Base-by-base conservation (phyloP, 2,888 invertebrate species). In the Andrena haemorrhoa region DNA sequence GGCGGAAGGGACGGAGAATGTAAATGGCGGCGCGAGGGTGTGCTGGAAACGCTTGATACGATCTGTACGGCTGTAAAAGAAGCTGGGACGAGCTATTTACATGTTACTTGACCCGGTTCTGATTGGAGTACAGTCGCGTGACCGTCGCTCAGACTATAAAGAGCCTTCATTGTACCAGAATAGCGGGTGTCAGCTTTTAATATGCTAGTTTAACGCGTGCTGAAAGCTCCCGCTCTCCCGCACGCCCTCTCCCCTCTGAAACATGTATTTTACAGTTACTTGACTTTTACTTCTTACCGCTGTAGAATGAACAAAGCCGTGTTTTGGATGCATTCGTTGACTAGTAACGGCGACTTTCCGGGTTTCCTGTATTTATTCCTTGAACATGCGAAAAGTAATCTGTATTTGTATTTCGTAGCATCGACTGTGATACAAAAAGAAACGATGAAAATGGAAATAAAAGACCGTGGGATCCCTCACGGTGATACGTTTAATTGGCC, bases 371-470 rank as follows among this genome's bases (percentile, higher is more conserved):
- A 79, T 79, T 75, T 82, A 83, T 84, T 76, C 53, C 79, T 20
- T 70, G 33, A 29, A 71, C 33, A 82, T 60, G 74, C 58, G 74
- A 64, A 56, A 63, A 79, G 66, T 71, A 74, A 81, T 76, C 71
- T 84, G 72, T 80, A 72, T 83, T 76, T 84, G 71, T 86, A 86
- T 80, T 78, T 82, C 72, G 82, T 86, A 86, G 83, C 60, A 66
- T 86, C 79, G 83, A 86, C 86, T 86, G 86, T 86, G 86, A 86
- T 86, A 72, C 61, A 75, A 73, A 79, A 41, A 61, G 51, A 70
- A 16, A 41, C 23, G n/a, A 70, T 47, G 73, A 66, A 78, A 49
- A 85, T 47, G 58, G 20, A 79, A 84, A 82, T 80, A 86, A 84
- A 85, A 41, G 8, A 65, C 33, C 41, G 72, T 68, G 79, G 61